Evolutionary conservation across 2,113 vertebrate species (phyloP), one percentile per base, ranked within the genome.

Genomic region (Cyanoderma ruficeps): DNA sequence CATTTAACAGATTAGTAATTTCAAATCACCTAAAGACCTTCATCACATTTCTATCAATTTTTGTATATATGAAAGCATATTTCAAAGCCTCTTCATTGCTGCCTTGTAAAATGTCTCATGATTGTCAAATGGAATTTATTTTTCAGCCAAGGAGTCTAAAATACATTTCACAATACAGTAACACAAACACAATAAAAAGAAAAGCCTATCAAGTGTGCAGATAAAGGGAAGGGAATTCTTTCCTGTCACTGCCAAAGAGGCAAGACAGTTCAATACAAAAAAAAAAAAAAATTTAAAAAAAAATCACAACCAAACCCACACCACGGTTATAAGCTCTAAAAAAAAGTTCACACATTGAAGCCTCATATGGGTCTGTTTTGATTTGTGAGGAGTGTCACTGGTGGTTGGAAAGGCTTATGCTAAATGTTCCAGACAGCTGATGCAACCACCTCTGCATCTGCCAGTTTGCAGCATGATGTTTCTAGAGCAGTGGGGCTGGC

Each of bases 341-440:
- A 92, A 63, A 94, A 97, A 98, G 96, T 97, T 97, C 92, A 90
- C 83, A 87, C 76, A n/a, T 20, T 72, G 81, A 89, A 96, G 83
- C 89, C 92, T 87, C 81, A 92, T 91, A 95, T 84, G 95, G 94
- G 89, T 96, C 94, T 97, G 96, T 91, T 97, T 90, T 97, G 96
- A 95, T 95, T 83, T 96, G 83, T 31, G 90, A 94, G 67, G 89
- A 95, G 69, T 84, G 91, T 94, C 80, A 92, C n/a, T 47, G 93
- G 91, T 92, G 91, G 81, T 74, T 93, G 77, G 90, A 94, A 95
- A 89, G 83, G 83, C 78, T 97, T 93, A 89, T 83, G 93, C 94
- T 95, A 92, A 93, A 75, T 94, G 81, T 96, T 93, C 78, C 96
- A 95, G 92, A 87, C 84, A 91, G 93, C 91, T 93, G 90, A 90